Evolutionary conservation across 30 jellyfish, hydroid and myxozoan species (phyloP).

Genomic region (Calvadosia cruxmelitensis): DNA sequence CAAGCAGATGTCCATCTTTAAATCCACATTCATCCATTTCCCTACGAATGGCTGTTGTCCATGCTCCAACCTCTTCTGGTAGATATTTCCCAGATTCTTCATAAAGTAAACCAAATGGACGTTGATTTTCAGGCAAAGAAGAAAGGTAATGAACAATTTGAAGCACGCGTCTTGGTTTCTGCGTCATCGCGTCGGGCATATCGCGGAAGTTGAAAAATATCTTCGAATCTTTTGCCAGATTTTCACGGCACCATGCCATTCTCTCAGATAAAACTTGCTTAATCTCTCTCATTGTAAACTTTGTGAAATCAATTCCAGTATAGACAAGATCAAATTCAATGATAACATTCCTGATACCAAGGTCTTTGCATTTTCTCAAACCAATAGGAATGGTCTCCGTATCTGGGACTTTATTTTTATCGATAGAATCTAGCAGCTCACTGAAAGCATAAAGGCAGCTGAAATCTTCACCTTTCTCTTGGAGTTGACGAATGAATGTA

Average conservation of each 20-base stretch:
- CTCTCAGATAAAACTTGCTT: conserved; percentile 25
- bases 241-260: conserved; percentile 40
- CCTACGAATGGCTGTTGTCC: conserved; percentile 62
- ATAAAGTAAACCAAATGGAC: conserved; percentile 40
- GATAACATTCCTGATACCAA: conserved; percentile 38
- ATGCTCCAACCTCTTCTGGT: conserved; percentile 57
- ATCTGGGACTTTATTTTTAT: conserved; percentile 34
- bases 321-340: conserved; percentile 49
- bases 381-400: conserved; percentile 52
- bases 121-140: conserved; percentile 31
- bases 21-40: conserved; percentile 58
- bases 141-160: conserved; percentile 37
- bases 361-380: conserved; percentile 40
- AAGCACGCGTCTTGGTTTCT: conserved; percentile 49
- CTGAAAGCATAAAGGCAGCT: conserved; percentile 39
- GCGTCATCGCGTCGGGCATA: conserved; percentile 48
- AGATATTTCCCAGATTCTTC: conserved; percentile 58
- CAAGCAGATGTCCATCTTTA: conserved; percentile 42
- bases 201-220: conserved; percentile 47
- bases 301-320: conserved; percentile 30
- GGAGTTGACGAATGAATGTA: conserved; percentile 49
- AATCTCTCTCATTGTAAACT: conserved; percentile 16
- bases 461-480: conserved; percentile 54
- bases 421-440: conserved; percentile 30
- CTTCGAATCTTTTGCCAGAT: conserved; percentile 26